A percentile compares a stretch with the other conserved stretches of the same genome.
Evolutionary conservation across 2,113 vertebrate species (phyloP).

Genomic region (Microtus pennsylvanicus): DNA sequence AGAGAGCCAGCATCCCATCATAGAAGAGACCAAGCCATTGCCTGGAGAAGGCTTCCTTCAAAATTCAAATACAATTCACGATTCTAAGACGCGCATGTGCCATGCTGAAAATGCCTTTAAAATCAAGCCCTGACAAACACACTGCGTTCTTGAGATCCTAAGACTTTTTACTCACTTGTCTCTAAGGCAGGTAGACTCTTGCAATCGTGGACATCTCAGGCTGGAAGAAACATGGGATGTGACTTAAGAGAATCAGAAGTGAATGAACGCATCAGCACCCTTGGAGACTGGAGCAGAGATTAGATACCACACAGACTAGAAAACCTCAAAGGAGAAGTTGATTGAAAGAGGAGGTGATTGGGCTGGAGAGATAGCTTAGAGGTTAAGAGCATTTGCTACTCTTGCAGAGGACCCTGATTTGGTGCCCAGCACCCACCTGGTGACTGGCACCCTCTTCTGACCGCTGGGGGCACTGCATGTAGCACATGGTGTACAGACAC

Average conservation of each 20-base stretch:
- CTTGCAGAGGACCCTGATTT: not conserved
- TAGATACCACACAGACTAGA: not conserved
- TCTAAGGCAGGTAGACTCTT: not conserved
- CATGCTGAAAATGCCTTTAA: not conserved
- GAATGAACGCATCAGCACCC: not conserved
- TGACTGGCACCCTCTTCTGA: not conserved
- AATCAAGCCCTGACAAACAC: not conserved
- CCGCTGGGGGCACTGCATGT: not conserved
- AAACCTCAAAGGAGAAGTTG: not conserved
- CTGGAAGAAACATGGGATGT: not conserved
- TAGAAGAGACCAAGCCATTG: not conserved
- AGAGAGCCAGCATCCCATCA: not conserved
- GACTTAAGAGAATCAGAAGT: not conserved
- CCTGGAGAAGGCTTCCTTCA: not conserved
- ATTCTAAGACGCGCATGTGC: not conserved
- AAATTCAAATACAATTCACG: not conserved
- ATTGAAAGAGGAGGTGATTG: not conserved
- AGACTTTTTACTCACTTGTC: not conserved
- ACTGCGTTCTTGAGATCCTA: not conserved
- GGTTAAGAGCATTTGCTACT: not conserved
- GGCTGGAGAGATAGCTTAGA: not conserved
- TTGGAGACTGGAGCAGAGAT: not conserved
- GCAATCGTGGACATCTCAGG: not conserved
- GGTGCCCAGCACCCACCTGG: not conserved
- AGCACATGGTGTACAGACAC: not conserved